These are phyloP conservation scores for Alaudala cheleensis DNA, from an alignment of 2,113 vertebrate species.

Conservation along the genomic window DNA sequence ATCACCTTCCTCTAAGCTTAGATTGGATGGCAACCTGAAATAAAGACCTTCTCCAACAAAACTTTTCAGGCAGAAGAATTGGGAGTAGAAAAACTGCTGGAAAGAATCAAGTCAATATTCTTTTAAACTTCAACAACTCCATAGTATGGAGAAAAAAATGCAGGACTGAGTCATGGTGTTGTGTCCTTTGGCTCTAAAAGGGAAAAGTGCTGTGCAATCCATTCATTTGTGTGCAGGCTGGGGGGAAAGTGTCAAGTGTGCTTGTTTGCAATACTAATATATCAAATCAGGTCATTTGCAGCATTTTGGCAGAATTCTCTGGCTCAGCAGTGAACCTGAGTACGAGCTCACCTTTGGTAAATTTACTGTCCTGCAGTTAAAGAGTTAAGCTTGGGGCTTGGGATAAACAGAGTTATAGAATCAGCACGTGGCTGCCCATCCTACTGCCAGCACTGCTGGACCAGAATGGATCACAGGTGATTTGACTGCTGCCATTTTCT, in stretches of 20 bases:
- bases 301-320: not conserved
- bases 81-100: not conserved
- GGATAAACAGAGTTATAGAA: not conserved
- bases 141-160: rapidly evolving
- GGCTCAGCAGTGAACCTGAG: not conserved
- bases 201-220: not conserved
- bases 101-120: not conserved
- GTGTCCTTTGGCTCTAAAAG: not conserved
- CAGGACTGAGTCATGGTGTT: not conserved
- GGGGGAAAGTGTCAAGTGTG: not conserved
- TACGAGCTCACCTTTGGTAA: not conserved
- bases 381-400: not conserved
- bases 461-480: not conserved
- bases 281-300: not conserved
- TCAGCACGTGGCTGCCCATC: not conserved
- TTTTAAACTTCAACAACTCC: not conserved
- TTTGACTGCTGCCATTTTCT: not conserved
- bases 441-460: not conserved
- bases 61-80: not conserved
- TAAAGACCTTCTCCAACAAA: not conserved
- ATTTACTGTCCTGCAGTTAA: not conserved
- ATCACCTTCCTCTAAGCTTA: not conserved
- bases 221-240: not conserved
- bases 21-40: not conserved
- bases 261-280: not conserved